Evolutionary conservation across 2,888 invertebrate genomes (phyloP).

Genomic region (Macropis europaea): DNA sequence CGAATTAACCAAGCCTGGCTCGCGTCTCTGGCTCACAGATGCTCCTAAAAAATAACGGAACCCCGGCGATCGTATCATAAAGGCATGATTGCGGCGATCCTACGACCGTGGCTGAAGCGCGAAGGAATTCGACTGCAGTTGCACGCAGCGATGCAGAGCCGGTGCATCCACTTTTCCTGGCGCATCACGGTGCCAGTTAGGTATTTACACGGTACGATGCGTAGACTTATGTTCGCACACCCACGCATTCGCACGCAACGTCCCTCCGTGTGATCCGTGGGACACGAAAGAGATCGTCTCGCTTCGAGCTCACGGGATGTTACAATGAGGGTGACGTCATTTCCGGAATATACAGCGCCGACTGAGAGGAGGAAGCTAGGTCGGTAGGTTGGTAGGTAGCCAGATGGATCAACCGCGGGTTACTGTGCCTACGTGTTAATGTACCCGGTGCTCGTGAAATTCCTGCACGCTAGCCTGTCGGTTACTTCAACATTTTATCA

Average conservation of each 20-base stretch:
- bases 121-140: conserved; percentile 25
- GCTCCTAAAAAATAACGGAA: too few relatives aligned
- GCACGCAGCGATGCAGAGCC: conserved; percentile 12
- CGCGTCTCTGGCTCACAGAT: background rate
- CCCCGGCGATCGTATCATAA: too few relatives aligned
- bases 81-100: too few relatives aligned
- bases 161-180: conserved; percentile 43
- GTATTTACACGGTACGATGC: conserved; percentile 62
- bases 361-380: conserved; percentile 72
- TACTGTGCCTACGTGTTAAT: conserved; percentile 13
- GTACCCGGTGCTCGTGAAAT: conserved; percentile 26
- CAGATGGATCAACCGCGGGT: conserved; percentile 52
- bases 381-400: conserved; percentile 73
- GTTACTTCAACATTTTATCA: too few relatives aligned
- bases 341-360: conserved; percentile 71
- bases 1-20: too few relatives aligned
- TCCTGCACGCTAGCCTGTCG: background rate
- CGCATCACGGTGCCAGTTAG: conserved; percentile 44
- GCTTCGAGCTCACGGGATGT: conserved; percentile 68
- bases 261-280: conserved; percentile 46
- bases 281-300: conserved; percentile 60
- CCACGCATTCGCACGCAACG: conserved; percentile 43
- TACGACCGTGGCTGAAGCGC: conserved; percentile 1
- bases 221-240: conserved; percentile 59
- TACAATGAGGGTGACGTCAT: conserved; percentile 76